phyloP scores from a whole-genome alignment of 1,140 invertebrate species.

The Anoplolepis gracilipes region DNA sequence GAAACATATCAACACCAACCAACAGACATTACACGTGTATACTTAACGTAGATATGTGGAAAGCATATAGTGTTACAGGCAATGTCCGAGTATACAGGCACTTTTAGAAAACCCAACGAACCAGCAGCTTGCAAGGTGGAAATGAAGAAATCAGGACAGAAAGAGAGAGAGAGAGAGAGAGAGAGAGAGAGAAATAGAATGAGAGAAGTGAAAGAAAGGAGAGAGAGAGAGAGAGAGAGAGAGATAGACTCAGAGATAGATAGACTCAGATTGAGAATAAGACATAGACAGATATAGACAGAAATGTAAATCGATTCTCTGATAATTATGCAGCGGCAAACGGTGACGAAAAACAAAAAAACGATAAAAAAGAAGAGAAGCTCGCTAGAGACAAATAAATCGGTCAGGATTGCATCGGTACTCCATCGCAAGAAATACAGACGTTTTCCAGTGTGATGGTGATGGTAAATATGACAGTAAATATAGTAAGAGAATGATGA shows the following conservation, averaged over 20 bases:
- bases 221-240: background rate
- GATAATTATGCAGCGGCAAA: slow-evolving; percentile 69
- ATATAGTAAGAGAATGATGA: background rate
- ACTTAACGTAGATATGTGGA: slow-evolving; percentile 75
- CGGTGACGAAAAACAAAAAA: slow-evolving; percentile 55
- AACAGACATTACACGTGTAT: slow-evolving; percentile 79
- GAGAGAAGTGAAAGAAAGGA: background rate
- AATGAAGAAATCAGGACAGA: slow-evolving; percentile 65
- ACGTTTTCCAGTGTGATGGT: slow-evolving; percentile 12
- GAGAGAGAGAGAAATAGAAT: background rate
- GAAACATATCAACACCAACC: slow-evolving; percentile 76
- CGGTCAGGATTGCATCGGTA: slow-evolving; percentile 56
- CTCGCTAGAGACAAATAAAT: slow-evolving; percentile 68
- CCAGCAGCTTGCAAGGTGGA: slow-evolving; percentile 73
- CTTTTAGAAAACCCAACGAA: slow-evolving; percentile 73
- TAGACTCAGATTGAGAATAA: slow-evolving; percentile 49
- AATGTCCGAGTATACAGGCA: slow-evolving; percentile 74
- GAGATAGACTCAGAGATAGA: background rate
- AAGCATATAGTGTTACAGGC: slow-evolving; percentile 76
- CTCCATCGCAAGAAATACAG: slow-evolving; percentile 29
- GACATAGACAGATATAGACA: slow-evolving; percentile 45
- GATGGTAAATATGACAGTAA: slow-evolving; percentile 19
- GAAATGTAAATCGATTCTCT: slow-evolving; percentile 58
- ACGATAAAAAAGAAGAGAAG: slow-evolving; percentile 65
- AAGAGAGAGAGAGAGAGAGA: slow-evolving; percentile 31